Conservation (phyloP, 2,797 vertebrate species). For the Sternarchorhynchus goeldii region DNA sequence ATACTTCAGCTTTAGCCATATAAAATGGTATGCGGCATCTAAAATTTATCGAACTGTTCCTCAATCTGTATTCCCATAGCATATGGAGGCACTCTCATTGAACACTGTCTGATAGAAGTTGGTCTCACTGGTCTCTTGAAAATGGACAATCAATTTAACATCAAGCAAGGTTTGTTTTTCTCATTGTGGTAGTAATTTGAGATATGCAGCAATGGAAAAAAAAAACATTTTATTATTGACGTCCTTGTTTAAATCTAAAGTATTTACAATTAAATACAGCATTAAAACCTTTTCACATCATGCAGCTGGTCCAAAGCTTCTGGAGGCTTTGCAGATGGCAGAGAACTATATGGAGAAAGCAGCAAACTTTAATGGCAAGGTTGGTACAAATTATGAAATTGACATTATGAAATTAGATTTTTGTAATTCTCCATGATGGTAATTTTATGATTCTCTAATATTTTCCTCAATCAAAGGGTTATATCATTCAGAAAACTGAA, state of each 20-base stretch:
- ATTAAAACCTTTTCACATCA: conserved; percentile 17
- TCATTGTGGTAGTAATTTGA: not conserved
- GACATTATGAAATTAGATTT: not conserved
- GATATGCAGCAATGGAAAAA: not conserved
- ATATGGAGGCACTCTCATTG: conserved; percentile 90
- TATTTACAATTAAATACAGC: not conserved
- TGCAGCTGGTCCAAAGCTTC: conserved; percentile 77
- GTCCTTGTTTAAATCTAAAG: not conserved
- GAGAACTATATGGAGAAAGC: conserved; percentile 86
- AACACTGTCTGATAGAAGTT: conserved; percentile 89
- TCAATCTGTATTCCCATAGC: conserved; percentile 61
- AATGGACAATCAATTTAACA: conserved; percentile 78
- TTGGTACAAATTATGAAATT: conserved; percentile 58
- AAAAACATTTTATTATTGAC: not conserved
- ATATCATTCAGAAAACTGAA: conserved; percentile 93
- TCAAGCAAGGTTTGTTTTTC: conserved; percentile 66
- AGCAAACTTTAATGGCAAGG: conserved; percentile 83
- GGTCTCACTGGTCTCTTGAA: conserved; percentile 83
- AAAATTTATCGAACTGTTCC: no score
- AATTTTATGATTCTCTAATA: not conserved
- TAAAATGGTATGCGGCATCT: no score
- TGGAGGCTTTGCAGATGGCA: conserved; percentile 85
- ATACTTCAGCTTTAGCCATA: no score
- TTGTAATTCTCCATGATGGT: not conserved
- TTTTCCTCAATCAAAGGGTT: conserved; percentile 77